Conservation (phyloP, 2,888 invertebrate genomes). For the Caenorhabditis sp. region DNA sequence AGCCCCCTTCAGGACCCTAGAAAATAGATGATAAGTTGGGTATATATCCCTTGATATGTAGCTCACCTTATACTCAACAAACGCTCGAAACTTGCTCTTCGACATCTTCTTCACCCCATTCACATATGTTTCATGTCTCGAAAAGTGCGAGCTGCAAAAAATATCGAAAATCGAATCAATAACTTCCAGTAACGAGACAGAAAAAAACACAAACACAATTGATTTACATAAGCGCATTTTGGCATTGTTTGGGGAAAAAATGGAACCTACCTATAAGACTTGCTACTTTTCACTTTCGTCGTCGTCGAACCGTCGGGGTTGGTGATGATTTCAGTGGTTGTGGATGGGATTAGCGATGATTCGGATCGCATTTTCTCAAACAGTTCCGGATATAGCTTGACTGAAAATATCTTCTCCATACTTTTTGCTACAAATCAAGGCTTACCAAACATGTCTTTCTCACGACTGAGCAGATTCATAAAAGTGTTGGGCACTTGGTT, state of each 20-base stretch:
- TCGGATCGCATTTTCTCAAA: constrained; percentile 64
- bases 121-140: constrained; percentile 65
- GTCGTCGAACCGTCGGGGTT: constrained; percentile 68
- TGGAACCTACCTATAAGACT: constrained; percentile 50
- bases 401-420: constrained; percentile 18
- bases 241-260: not conserved
- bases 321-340: constrained; percentile 57
- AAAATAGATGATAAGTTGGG: too few species aligned
- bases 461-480: constrained; percentile 52
- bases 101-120: constrained; percentile 65
- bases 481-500: constrained; percentile 62
- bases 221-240: constrained; percentile 3
- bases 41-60: too few species aligned
- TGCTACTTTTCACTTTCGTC: constrained; percentile 59
- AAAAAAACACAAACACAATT: too few species aligned
- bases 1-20: constrained; percentile 66
- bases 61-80: constrained; percentile 65
- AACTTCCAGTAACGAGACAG: too few species aligned
- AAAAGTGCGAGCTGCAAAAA: constrained; percentile 64
- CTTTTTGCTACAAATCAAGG: not conserved
- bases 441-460: constrained; percentile 57
- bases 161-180: constrained; percentile 4
- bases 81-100: constrained; percentile 65
- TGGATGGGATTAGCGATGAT: constrained; percentile 44
- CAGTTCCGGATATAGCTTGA: constrained; percentile 66